Base-by-base conservation (phyloP, 1,140 invertebrate genomes). In the Mycetomoellerius zeteki region DNA sequence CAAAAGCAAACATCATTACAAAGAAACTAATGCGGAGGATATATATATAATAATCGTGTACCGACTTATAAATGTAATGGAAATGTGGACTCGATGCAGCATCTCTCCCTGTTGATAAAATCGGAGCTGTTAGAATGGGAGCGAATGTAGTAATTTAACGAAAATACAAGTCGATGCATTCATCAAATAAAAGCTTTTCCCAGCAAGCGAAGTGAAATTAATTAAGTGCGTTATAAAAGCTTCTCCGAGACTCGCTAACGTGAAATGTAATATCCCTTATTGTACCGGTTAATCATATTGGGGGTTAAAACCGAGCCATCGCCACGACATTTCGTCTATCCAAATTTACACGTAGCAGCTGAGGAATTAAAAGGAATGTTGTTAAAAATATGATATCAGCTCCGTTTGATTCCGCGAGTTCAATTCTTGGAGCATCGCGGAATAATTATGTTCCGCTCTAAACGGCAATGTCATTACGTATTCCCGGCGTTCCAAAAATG, bases 61-160 rank as follows among this genome's bases (percentile, higher is more conserved):
- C 52, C 67, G 65, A 81, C 67, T 84, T 84, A 82, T 67, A 82
- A 82, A 82, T 75, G 80, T 75, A 84, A 84, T 84, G 80, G 56
- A 52, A 73, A 75, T 50, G 37, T n/a, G 24, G n/a, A 16, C 24
- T 24, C 69, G 67, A 60, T 82, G 73, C 19, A 62, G 67, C 21
- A 72, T 54, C 52, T 37, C 50, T 37, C 52, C 1, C 7, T n/a
- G 67, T 21, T 84, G 56, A 60, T 75, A 50, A 84, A 82, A 50
- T 12, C 52, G 2, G 52, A 47, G 52, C 67, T 12, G 52, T 69
- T 80, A 69, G 14, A 73, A 73, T 33, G 24, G 56, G 24, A 73
- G n/a, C 43, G 54, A 82, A 82, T 82, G 37, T 47, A 30, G 37
- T 54, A 73, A 84, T 75, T 75, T 50, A 72, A 60, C 62, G 21